Evolutionary conservation across 2,113 vertebrate genomes (phyloP), one percentile per base, ranked within the genome.

Genomic region (Nerophis lumbriciformis): DNA sequence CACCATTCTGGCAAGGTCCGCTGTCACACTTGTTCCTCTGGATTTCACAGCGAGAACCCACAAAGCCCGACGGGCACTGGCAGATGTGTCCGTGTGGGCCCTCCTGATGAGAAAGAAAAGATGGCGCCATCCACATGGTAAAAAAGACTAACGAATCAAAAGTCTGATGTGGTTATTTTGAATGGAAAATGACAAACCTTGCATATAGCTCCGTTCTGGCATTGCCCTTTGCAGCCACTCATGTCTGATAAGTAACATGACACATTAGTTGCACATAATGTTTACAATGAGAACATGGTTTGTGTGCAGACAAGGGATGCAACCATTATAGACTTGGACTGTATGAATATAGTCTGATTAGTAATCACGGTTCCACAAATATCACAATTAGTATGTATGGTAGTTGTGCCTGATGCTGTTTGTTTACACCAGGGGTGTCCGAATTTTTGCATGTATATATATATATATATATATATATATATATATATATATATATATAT

Each of bases 191-290:
- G 0, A 55, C 71, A 53, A 90, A 98, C 96, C 94, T 94, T 93
- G 77, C 96, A 99, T 36, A 90, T 92, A 1, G 91, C 95, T 48
- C 94, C 95, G 13, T 98, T 93, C 78, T 91, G 92, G 81, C 97
- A 99, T 72, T 94, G 96, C 14, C 93, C 93, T 0, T 81, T 89
- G 74, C 97, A 99, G 58, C 91, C 84, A 6, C 87, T 91, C 55
- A 92, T 36, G 48, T 94, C 97, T 99, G 76, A 63, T 63, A 62
- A 39, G 39, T 12, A 54, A 54, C 10, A 28, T 4, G 8, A 56
- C 0, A 58, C 5, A 37, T 57, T 10, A 44, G 9, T 58, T 52
- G 5, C 36, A 50, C 5, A 21, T 19, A 48, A 19, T 6, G 44
- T 58, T 64, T 10, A 15, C 35, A 61, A 61, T 69, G 54, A 69